Evolutionary conservation across 2,888 invertebrate genomes (phyloP).

Genomic region (Hipparchia semele): DNA sequence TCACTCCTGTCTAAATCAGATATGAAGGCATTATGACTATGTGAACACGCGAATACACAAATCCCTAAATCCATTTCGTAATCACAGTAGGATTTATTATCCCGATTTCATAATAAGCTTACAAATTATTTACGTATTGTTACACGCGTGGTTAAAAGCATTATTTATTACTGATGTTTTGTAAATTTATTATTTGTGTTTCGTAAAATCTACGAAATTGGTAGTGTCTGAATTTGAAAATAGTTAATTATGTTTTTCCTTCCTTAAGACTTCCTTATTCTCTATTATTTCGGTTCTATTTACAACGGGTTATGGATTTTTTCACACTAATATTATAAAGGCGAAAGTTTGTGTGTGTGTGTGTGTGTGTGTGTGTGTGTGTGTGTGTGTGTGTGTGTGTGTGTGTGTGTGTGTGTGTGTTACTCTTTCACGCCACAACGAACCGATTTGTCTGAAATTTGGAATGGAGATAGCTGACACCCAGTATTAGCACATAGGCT

Average conservation of each 20-base stretch:
- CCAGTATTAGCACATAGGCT: too few species aligned
- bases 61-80: conserved; percentile 29
- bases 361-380: too few species aligned
- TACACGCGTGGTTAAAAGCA: neutral
- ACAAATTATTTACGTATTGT: conserved; percentile 22
- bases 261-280: neutral
- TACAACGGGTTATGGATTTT: neutral
- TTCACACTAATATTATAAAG: too few species aligned
- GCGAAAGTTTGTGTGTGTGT: too few species aligned
- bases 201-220: too few species aligned
- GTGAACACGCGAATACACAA: conserved; percentile 28
- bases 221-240: too few species aligned
- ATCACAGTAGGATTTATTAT: conserved; percentile 31
- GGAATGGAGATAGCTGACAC: too few species aligned
- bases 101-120: conserved; percentile 26
- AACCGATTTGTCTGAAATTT: too few species aligned
- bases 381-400: too few species aligned
- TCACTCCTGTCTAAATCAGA: conserved; percentile 28
- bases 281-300: neutral
- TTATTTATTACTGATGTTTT: conserved; percentile 20
- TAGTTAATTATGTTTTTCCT: neutral
- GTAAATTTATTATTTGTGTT: neutral
- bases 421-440: too few species aligned
- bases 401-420: too few species aligned
- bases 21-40: conserved; percentile 27